Evolutionary conservation across 1,140 invertebrate genomes (phyloP).

Genomic region (Platorchestia sp.): DNA sequence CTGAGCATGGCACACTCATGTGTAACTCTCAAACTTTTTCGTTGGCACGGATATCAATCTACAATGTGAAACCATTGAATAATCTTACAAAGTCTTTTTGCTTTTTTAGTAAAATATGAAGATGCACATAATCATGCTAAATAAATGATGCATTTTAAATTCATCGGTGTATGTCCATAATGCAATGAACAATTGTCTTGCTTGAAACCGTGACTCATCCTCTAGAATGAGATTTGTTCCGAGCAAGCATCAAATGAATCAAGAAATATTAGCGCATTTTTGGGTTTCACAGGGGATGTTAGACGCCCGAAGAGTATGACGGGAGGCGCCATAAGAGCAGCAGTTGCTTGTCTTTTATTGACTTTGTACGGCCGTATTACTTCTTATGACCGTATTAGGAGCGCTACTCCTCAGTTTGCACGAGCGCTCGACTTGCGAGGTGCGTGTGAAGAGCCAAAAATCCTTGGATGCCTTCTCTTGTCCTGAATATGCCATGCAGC

Average conservation of each 20-base stretch:
- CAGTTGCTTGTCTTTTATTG: background rate
- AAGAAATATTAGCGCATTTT: background rate
- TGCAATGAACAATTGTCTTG: too few relatives aligned
- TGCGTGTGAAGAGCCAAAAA: background rate
- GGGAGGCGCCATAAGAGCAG: background rate
- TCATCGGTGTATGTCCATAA: too few relatives aligned
- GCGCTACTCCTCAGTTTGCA: background rate
- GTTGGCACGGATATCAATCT: too few relatives aligned
- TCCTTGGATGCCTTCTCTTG: background rate
- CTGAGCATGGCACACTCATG: too few relatives aligned
- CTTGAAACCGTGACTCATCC: too few relatives aligned
- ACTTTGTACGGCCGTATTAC: background rate
- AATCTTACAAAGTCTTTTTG: background rate
- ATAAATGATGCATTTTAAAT: background rate
- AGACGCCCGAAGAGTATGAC: background rate
- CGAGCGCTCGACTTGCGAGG: background rate
- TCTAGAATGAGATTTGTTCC: background rate
- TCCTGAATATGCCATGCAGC: background rate
- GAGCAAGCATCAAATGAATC: background rate
- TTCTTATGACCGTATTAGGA: background rate
- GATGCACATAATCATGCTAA: background rate
- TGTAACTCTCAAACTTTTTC: too few relatives aligned
- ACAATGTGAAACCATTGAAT: too few relatives aligned
- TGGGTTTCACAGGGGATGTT: background rate
- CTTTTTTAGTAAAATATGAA: background rate